phyloP scores from a whole-genome alignment of 2,113 vertebrate species.

The Sardina pilchardus region DNA sequence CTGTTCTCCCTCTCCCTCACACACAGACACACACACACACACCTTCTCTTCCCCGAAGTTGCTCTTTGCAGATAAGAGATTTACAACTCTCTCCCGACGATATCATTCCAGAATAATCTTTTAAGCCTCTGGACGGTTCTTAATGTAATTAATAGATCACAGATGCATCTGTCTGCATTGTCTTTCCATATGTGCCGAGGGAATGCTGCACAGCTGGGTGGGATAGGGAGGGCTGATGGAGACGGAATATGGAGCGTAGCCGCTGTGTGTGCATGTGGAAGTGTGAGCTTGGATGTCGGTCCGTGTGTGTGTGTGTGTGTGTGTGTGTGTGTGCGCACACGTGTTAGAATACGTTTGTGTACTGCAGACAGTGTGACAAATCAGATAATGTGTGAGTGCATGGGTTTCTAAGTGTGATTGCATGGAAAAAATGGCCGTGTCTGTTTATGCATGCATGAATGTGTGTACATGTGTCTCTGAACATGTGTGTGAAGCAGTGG shows the following conservation, averaged over 20 bases:
- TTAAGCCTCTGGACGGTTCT: slow-evolving; percentile 70
- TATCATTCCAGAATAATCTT: slow-evolving; percentile 66
- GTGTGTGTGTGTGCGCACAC: neutral
- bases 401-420: too few relatives aligned
- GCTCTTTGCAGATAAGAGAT: slow-evolving; percentile 59
- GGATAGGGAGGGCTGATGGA: too few relatives aligned
- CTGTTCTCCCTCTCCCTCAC: neutral
- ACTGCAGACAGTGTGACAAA: neutral
- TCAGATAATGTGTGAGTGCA: neutral
- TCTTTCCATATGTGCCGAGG: neutral
- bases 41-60: slow-evolving; percentile 3
- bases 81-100: slow-evolving; percentile 53
- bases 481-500: too few relatives aligned
- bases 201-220: neutral
- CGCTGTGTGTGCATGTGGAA: too few relatives aligned
- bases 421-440: too few relatives aligned
- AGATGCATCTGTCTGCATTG: slow-evolving; percentile 34
- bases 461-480: neutral
- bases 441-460: neutral
- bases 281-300: too few relatives aligned
- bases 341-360: neutral
- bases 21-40: neutral
- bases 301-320: neutral
- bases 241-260: too few relatives aligned
- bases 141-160: slow-evolving; percentile 69